A percentile compares a stretch with the other conserved stretches of the same genome.
Conservation (phyloP, 1,140 invertebrate species). For the Cepaea nemoralis region DNA sequence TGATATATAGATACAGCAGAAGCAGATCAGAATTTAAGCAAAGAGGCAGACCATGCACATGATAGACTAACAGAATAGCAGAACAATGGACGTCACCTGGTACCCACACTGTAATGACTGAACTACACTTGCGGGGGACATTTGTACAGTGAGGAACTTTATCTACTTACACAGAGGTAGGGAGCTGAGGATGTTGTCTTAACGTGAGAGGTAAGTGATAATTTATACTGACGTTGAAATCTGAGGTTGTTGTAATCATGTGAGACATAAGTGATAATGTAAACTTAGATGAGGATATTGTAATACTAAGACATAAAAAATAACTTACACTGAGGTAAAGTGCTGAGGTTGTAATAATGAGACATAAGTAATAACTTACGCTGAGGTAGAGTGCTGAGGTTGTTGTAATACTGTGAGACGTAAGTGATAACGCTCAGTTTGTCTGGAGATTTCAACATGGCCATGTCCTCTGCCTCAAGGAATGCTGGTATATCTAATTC, state of each 20-base stretch:
- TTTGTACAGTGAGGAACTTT: not conserved
- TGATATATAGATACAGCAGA: no score
- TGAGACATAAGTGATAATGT: no score
- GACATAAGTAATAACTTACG: slow-evolving; percentile 52
- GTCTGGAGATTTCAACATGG: slow-evolving; percentile 68
- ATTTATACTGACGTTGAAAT: not conserved
- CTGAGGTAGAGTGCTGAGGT: slow-evolving; percentile 75
- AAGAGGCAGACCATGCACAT: no score
- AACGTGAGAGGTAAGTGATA: no score
- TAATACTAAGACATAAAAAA: not conserved
- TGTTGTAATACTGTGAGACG: slow-evolving; percentile 93
- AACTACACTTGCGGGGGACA: no score
- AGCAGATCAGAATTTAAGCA: no score
- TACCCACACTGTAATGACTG: no score
- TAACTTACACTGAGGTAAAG: no score
- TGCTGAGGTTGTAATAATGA: no score
- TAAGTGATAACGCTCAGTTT: slow-evolving; percentile 88
- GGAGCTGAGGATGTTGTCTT: not conserved
- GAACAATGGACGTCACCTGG: no score
- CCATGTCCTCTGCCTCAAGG: slow-evolving; percentile 94
- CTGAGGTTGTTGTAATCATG: not conserved
- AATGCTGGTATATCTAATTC: slow-evolving; percentile 93
- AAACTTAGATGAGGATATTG: not conserved
- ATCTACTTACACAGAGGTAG: not conserved
- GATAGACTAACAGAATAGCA: no score